Percentiles rank a stretch among this genome's conserved stretches.
Conservation (phyloP, 2,797 vertebrate genomes). For the Phrynocephalus vlangalii region DNA sequence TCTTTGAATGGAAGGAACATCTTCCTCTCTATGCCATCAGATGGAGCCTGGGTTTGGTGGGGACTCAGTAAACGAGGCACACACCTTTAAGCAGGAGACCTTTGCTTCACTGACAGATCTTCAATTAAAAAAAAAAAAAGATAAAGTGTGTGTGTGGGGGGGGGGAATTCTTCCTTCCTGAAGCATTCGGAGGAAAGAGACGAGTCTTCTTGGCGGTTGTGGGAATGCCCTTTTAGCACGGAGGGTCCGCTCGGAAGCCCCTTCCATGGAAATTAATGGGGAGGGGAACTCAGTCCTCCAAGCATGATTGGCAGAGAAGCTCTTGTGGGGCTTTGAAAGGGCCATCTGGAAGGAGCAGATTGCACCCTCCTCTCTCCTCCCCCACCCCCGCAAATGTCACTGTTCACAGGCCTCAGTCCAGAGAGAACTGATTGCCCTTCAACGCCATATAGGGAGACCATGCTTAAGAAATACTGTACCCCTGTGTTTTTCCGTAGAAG, state of each 20-base stretch:
- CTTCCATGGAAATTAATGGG: not conserved
- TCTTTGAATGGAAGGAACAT: no score
- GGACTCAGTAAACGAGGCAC: not conserved
- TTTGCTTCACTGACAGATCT: not conserved
- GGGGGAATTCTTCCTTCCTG: no score
- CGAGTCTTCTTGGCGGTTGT: no score
- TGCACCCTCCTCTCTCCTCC: not conserved
- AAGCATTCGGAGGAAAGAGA: no score
- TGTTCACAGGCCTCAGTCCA: not conserved
- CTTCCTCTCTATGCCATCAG: no score
- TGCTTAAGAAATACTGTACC: not conserved
- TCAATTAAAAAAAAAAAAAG: not conserved
- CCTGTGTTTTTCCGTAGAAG: not conserved
- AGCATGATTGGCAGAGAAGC: not conserved
- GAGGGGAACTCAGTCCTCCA: not conserved
- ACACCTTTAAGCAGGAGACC: no score
- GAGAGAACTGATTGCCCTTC: not conserved
- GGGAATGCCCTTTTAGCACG: no score
- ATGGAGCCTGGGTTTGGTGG: not conserved
- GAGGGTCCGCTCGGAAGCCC: not conserved
- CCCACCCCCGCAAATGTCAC: no score
- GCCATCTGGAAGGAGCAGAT: not conserved
- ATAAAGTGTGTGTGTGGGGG: not conserved
- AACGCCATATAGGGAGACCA: not conserved
- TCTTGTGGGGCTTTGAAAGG: not conserved